A percentile compares a stretch with the other conserved stretches of the same genome.
Evolutionary conservation across 1,140 invertebrate genomes (phyloP).

Genomic region (Apis dorsata): DNA sequence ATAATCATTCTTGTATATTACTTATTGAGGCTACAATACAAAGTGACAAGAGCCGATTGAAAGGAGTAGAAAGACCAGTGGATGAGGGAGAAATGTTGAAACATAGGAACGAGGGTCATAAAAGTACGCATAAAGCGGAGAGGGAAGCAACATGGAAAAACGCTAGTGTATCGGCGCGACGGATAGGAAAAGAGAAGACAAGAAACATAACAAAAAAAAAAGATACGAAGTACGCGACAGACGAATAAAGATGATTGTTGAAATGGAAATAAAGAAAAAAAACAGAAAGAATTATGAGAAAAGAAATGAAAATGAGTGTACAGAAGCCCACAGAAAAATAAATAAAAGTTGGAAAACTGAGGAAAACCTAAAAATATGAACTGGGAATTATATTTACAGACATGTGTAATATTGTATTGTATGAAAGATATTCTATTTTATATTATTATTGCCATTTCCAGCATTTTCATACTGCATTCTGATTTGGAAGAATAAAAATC

Average conservation of each 20-base stretch:
- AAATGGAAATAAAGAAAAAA: constrained; percentile 2
- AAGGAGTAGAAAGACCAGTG: constrained; percentile 1
- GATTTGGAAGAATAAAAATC: too few relatives aligned
- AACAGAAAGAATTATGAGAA: not conserved
- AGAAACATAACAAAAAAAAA: constrained; percentile 9
- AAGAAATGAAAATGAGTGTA: constrained; percentile 15
- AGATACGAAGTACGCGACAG: not conserved
- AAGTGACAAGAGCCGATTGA: constrained; percentile 29
- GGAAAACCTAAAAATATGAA: too few relatives aligned
- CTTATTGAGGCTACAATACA: not conserved
- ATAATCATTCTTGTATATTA: not conserved
- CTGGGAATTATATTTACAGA: too few relatives aligned
- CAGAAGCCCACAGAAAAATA: not conserved
- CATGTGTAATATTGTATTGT: too few relatives aligned
- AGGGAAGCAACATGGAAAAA: not conserved
- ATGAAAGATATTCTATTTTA: too few relatives aligned
- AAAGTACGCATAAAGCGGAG: not conserved
- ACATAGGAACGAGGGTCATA: not conserved
- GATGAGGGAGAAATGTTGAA: not conserved
- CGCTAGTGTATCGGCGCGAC: not conserved
- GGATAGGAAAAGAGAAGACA: constrained; percentile 4
- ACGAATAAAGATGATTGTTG: constrained; percentile 19
- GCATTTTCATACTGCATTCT: too few relatives aligned
- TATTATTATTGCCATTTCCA: too few relatives aligned
- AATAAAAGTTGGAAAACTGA: too few relatives aligned